Conservation (phyloP, 2,113 vertebrate genomes). For the Noturus placidus region DNA sequence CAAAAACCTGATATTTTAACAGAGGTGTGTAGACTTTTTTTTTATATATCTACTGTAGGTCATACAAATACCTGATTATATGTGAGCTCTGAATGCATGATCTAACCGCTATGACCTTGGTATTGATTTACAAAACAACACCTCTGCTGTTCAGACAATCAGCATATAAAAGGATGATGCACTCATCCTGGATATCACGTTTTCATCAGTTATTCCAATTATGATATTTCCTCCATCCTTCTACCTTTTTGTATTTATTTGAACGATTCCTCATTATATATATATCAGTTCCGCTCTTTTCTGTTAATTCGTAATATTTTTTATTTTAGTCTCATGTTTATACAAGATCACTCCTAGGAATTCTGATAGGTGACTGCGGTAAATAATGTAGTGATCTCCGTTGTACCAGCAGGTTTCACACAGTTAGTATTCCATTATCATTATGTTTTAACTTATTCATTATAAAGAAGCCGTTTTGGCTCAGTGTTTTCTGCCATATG, state of each 20-base stretch:
- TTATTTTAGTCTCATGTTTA: neutral
- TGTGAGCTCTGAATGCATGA: neutral
- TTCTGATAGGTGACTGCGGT: neutral
- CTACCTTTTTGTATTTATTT: conserved; percentile 41
- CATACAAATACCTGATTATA: neutral
- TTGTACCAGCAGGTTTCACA: conserved; percentile 19
- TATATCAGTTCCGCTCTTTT: neutral
- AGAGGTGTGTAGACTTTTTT: no score
- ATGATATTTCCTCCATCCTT: conserved; percentile 26
- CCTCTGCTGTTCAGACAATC: conserved; percentile 59
- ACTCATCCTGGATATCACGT: conserved; percentile 31
- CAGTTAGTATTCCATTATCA: conserved; percentile 19
- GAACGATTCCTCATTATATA: conserved; percentile 9
- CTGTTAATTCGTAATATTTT: neutral
- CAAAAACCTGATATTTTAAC: no score
- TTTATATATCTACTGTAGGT: neutral
- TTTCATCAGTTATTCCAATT: neutral
- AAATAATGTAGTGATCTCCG: neutral
- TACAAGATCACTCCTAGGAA: neutral
- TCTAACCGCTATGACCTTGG: neutral
- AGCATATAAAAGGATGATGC: conserved; percentile 36
- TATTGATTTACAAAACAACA: conserved; percentile 19
- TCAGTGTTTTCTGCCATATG: conserved; percentile 4
- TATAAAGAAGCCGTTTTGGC: conserved; percentile 1
- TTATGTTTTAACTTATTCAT: conserved; percentile 24